Conservation (phyloP, 1,140 invertebrate genomes). For the Meloidogyne hapla region DNA sequence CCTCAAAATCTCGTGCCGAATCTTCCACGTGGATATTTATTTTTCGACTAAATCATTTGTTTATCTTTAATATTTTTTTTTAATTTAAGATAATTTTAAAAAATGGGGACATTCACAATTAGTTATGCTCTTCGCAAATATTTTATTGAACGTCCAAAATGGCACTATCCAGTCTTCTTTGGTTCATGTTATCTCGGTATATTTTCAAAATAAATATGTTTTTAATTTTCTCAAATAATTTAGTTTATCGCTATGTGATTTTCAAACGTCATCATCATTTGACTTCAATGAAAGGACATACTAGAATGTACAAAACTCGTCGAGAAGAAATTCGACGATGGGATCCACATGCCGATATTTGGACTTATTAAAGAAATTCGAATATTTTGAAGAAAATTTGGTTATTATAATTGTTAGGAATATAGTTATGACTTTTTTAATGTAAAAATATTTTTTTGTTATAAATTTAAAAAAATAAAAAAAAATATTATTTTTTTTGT, state of each 20-base stretch:
- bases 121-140: conserved; percentile 21
- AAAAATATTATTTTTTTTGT: not conserved
- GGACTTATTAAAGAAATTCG: conserved; percentile 13
- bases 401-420: not conserved
- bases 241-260: conserved; percentile 19
- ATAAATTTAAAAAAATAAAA: not conserved
- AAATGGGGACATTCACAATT: conserved; percentile 26
- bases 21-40: too few species aligned
- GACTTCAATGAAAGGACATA: conserved; percentile 11
- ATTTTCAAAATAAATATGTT: not conserved
- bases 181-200: not conserved
- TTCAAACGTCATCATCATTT: not conserved
- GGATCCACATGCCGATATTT: conserved; percentile 25
- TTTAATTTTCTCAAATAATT: not conserved
- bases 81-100: too few species aligned
- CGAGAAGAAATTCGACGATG: conserved; percentile 27
- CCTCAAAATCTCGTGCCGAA: too few species aligned
- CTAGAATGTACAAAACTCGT: conserved; percentile 16
- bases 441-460: not conserved
- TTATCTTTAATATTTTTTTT: too few species aligned
- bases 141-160: conserved; percentile 23
- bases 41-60: too few species aligned
- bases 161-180: conserved; percentile 6
- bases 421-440: not conserved
- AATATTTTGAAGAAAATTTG: not conserved